Evolutionary conservation across 2,113 vertebrate genomes (phyloP).

Genomic region (Tor tambroides): DNA sequence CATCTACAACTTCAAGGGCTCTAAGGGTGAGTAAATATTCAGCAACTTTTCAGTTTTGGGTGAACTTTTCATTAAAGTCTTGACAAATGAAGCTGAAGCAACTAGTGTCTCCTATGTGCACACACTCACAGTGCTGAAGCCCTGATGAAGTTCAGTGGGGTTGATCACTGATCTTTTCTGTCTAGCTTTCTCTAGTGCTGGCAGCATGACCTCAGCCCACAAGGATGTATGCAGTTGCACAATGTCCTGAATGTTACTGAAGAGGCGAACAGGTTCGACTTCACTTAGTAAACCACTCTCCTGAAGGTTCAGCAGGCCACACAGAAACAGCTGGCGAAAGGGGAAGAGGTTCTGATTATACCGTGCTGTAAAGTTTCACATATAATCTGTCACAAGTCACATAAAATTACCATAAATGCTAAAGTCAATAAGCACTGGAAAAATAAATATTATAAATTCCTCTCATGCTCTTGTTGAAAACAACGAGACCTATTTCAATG

Average conservation of each 20-base stretch:
- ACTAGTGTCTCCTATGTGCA: no score
- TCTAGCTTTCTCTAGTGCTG: conserved; percentile 83
- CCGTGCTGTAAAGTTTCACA: background rate
- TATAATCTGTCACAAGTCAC: background rate
- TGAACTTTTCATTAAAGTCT: no score
- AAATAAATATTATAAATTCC: background rate
- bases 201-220: conserved; percentile 87
- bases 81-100: no score
- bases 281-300: conserved; percentile 75
- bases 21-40: background rate
- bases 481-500: background rate
- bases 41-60: background rate
- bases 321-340: conserved; percentile 65
- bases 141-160: conserved; percentile 82
- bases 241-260: conserved; percentile 91
- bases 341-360: background rate
- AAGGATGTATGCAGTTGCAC: conserved; percentile 82
- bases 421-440: background rate
- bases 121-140: conserved; percentile 85
- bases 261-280: conserved; percentile 86
- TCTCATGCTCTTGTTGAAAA: background rate
- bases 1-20: background rate
- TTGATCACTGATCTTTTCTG: conserved; percentile 75
- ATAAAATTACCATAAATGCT: background rate
- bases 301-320: conserved; percentile 77